Conservation (phyloP, 37 sponge, comb jelly and placozoan species). For the Agelas oroides region DNA sequence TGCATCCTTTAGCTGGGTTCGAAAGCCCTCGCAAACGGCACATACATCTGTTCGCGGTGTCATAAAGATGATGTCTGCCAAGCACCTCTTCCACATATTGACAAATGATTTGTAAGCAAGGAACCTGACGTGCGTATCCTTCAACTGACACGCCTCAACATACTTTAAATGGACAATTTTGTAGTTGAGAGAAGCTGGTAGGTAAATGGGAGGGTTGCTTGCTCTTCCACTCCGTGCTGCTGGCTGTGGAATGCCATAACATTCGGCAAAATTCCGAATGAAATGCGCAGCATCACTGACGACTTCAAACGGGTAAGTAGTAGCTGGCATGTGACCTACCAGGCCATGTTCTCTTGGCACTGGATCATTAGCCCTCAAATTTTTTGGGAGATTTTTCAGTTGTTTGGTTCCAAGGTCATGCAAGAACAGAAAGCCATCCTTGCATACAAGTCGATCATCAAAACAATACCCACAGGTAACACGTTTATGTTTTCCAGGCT, state of each 20-base stretch:
- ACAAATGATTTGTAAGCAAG: slow-evolving; percentile 3
- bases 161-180: slow-evolving; percentile 19
- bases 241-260: slow-evolving; percentile 16
- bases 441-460: slow-evolving; percentile 45
- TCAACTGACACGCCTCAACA: slow-evolving; percentile 5
- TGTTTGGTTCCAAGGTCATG: slow-evolving; percentile 32
- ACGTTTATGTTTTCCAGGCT: slow-evolving; percentile 4
- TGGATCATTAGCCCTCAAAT: slow-evolving; percentile 23
- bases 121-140: neutral
- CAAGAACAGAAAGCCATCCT: slow-evolving; percentile 18
- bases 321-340: neutral
- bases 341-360: slow-evolving; percentile 25
- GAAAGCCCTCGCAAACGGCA: slow-evolving; percentile 24
- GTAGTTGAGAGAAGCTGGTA: slow-evolving; percentile 24
- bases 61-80: slow-evolving; percentile 37
- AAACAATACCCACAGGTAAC: slow-evolving; percentile 11
- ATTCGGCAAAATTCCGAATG: slow-evolving; percentile 26
- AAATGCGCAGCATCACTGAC: neutral
- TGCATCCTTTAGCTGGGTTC: slow-evolving; percentile 9
- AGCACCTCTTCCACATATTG: slow-evolving; percentile 19
- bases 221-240: slow-evolving; percentile 17
- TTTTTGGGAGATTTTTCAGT: slow-evolving; percentile 29
- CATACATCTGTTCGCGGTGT: slow-evolving; percentile 43
- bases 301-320: slow-evolving; percentile 41
- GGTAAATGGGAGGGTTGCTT: slow-evolving; percentile 18